phyloP scores from a whole-genome alignment of 2,797 vertebrate species.

The Sciurus carolinensis region DNA sequence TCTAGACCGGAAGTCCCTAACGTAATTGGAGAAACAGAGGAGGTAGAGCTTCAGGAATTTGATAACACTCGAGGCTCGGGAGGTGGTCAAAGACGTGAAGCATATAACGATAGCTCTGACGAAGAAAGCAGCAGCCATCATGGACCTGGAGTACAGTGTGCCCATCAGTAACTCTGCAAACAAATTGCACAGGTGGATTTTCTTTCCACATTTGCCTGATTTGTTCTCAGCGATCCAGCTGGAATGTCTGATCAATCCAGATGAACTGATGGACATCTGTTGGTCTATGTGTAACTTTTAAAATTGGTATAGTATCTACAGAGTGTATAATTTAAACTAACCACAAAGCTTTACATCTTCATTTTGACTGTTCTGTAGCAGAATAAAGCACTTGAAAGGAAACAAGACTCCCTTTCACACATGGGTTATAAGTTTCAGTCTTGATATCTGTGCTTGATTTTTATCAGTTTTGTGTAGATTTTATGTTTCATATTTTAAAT shows the following conservation, averaged over 20 bases:
- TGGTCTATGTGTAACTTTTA: conserved; percentile 95
- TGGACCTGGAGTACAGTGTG: conserved; percentile 97
- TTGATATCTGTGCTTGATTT: conserved; percentile 93
- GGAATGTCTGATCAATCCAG: conserved; percentile 90
- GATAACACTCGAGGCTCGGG: conserved; percentile 95
- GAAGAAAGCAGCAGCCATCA: conserved; percentile 96
- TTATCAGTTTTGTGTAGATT: conserved; percentile 95
- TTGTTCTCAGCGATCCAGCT: conserved; percentile 88
- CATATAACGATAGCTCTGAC: conserved; percentile 98
- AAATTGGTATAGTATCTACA: conserved; percentile 96
- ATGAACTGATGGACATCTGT: conserved; percentile 91
- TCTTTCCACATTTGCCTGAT: conserved; percentile 89
- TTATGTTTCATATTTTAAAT: conserved; percentile 94
- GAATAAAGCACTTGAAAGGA: conserved; percentile 92
- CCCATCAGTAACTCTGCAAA: conserved; percentile 95
- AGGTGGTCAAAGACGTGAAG: conserved; percentile 95
- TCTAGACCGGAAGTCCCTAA: conserved; percentile 95
- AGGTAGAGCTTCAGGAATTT: conserved; percentile 98
- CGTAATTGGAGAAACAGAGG: conserved; percentile 95
- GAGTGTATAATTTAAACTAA: conserved; percentile 97
- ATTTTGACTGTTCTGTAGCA: conserved; percentile 90
- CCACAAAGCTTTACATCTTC: conserved; percentile 91
- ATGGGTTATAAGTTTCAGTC: conserved; percentile 91
- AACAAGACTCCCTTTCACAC: conserved; percentile 88
- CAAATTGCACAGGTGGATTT: conserved; percentile 91